phyloP scores from a whole-genome alignment of 2,113 vertebrate genomes.

The Peromyscus maniculatus region DNA sequence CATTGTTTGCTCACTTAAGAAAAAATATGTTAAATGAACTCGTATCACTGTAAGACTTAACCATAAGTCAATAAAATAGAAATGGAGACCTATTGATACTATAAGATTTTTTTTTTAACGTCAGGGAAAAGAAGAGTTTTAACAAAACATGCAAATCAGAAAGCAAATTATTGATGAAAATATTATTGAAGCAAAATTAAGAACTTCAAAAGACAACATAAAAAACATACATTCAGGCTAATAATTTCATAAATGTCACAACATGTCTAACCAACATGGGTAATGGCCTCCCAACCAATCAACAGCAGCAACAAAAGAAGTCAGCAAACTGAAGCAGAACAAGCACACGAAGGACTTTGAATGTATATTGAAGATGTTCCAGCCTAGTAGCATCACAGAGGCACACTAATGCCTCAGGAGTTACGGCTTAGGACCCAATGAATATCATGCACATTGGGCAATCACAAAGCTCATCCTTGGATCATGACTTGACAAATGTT shows the following conservation, averaged over 20 bases:
- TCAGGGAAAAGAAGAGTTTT: neutral
- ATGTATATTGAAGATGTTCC: neutral
- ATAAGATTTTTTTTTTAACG: neutral
- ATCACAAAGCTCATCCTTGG: neutral
- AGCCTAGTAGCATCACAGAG: neutral
- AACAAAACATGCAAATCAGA: neutral
- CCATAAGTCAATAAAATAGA: constrained; percentile 9
- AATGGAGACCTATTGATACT: neutral
- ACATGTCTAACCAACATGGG: neutral
- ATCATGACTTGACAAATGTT: neutral
- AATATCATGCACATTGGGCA: neutral
- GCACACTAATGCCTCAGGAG: neutral
- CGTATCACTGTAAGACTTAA: neutral
- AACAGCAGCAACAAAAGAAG: neutral
- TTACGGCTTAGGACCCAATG: neutral
- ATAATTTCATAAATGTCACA: neutral
- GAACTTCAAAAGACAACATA: neutral
- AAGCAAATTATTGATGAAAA: neutral
- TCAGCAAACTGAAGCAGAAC: constrained; percentile 4
- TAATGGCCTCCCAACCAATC: neutral
- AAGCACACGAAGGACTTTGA: constrained; percentile 25
- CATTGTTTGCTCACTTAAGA: neutral
- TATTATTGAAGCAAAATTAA: constrained; percentile 34
- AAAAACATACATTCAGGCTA: neutral
- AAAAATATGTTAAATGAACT: neutral